These are phyloP conservation scores for Diadema setosum DNA, from an alignment of 35 echinoderm and acorn worm genomes.

Conservation along the genomic window DNA sequence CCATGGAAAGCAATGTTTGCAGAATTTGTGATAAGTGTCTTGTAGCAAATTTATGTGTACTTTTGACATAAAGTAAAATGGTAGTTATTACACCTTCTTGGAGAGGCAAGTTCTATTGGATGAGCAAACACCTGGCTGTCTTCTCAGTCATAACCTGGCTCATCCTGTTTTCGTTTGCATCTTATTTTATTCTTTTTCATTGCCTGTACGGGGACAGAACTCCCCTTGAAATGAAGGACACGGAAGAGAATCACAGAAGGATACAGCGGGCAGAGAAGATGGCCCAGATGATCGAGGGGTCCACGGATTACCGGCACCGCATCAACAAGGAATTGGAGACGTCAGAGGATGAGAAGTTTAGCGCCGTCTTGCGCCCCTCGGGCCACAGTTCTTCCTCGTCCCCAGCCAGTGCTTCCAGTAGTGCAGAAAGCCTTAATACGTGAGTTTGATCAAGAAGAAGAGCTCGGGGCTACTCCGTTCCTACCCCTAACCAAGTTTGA, in stretches of 20 bases:
- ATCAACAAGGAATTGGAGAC: conserved; percentile 28
- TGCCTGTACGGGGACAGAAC: conserved; percentile 22
- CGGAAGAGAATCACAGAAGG: conserved; percentile 55
- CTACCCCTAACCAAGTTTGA: no score
- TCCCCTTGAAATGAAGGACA: conserved; percentile 50
- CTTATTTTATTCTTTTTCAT: neutral
- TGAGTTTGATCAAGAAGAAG: no score
- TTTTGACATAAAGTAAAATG: no score
- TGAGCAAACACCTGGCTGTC: no score
- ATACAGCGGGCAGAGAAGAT: conserved; percentile 50
- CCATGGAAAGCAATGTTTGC: no score
- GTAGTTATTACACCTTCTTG: no score
- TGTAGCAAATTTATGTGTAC: no score
- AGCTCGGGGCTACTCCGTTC: no score
- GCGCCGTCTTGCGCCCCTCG: conserved; percentile 26
- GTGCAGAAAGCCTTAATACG: conserved; percentile 8
- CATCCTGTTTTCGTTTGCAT: neutral
- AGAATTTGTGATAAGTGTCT: no score
- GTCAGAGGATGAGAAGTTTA: conserved; percentile 65
- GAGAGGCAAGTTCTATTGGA: no score
- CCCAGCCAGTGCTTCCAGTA: conserved; percentile 22
- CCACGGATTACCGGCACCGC: conserved; percentile 2
- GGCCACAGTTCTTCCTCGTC: conserved; percentile 20
- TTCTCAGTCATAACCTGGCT: no score
- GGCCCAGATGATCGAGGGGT: conserved; percentile 54